Evolutionary conservation across 37 sponge, comb jelly and placozoan genomes (phyloP).

Genomic region (Tethya wilhelma): DNA sequence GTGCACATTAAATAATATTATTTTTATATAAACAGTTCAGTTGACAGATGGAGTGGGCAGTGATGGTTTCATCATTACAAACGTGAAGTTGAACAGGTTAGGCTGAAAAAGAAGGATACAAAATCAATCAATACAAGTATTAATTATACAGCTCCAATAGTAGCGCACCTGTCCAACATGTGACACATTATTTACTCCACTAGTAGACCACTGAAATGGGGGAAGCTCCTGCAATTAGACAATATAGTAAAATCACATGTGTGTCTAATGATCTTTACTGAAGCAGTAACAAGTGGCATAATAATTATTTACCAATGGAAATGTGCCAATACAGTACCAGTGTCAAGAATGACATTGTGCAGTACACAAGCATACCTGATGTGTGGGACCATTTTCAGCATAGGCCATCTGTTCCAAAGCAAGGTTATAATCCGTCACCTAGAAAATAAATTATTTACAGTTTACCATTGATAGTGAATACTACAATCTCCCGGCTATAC

Average conservation of each 20-base stretch:
- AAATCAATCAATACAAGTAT: background rate
- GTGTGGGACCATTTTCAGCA: constrained; percentile 57
- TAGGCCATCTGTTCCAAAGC: constrained; percentile 13
- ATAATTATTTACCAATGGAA: no score
- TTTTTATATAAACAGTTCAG: background rate
- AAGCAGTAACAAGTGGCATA: no score
- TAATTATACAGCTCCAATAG: background rate
- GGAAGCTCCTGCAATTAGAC: background rate
- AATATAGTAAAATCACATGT: background rate
- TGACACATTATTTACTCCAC: constrained; percentile 16
- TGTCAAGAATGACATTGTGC: background rate
- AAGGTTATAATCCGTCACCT: constrained; percentile 62
- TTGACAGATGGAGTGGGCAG: background rate
- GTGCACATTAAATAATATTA: background rate
- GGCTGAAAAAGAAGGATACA: constrained; percentile 25
- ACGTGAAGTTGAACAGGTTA: constrained; percentile 43
- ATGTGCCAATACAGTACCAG: no score
- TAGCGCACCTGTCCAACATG: constrained; percentile 48
- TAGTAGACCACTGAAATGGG: constrained; percentile 40
- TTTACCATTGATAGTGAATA: background rate
- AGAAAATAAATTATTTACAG: background rate
- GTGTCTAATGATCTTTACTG: background rate
- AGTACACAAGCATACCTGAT: constrained; percentile 31
- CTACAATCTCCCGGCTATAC: constrained; percentile 6
- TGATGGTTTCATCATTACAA: constrained; percentile 36